Evolutionary conservation across 2,797 vertebrate genomes (phyloP).

Genomic region (Amphiprion clarkii): DNA sequence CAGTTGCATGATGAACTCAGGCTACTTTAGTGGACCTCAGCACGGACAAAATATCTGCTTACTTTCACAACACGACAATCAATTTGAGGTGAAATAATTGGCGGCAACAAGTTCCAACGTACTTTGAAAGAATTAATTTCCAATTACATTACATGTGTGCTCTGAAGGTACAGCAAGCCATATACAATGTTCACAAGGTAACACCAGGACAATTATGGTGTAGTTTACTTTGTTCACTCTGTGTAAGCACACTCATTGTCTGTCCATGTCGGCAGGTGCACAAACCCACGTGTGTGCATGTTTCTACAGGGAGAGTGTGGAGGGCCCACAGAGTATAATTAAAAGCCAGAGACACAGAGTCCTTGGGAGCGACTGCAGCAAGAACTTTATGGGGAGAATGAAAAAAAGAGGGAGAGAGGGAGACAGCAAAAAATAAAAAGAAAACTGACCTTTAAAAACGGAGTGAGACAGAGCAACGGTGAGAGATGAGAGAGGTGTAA

Average conservation of each 20-base stretch:
- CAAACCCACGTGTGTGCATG: constrained; percentile 46
- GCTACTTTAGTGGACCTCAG: constrained; percentile 51
- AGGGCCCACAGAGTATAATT: constrained; percentile 74
- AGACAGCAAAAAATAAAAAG: constrained; percentile 23
- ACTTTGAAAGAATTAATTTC: constrained; percentile 18
- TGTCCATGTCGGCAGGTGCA: constrained; percentile 30
- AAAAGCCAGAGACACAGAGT: constrained; percentile 73
- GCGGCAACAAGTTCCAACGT: not conserved
- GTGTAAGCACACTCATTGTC: constrained; percentile 7
- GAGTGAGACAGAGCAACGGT: constrained; percentile 43
- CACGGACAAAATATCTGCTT: constrained; percentile 26
- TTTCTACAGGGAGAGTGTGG: constrained; percentile 63
- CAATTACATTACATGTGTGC: not conserved
- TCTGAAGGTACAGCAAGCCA: constrained; percentile 20
- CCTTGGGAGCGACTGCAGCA: constrained; percentile 66
- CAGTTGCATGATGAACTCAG: constrained; percentile 68
- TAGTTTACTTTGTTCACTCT: constrained; percentile 50
- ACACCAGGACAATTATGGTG: constrained; percentile 34
- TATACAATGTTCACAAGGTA: constrained; percentile 13
- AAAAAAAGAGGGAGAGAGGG: constrained; percentile 10
- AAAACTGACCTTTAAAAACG: constrained; percentile 78
- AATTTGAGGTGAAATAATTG: constrained; percentile 29
- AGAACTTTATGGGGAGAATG: constrained; percentile 56
- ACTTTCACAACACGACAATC: not conserved
- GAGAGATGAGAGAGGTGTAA: constrained; percentile 59